phyloP scores from a whole-genome alignment of 2,888 invertebrate genomes.

The Philopedon plagiatum region DNA sequence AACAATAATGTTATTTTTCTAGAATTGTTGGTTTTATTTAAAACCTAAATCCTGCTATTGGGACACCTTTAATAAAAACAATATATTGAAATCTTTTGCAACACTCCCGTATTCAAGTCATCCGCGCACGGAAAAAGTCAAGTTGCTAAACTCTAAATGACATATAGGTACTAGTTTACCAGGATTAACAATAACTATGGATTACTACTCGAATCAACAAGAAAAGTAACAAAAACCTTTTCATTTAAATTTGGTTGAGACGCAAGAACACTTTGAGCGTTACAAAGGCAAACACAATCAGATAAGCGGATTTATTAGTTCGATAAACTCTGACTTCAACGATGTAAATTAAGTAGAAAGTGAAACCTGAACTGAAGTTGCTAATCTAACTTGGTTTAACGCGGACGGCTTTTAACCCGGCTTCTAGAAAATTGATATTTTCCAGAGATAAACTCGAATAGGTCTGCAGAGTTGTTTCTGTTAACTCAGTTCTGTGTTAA shows the following conservation, averaged over 20 bases:
- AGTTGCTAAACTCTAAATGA: too few species aligned
- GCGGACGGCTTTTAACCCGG: neutral
- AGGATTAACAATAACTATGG: too few species aligned
- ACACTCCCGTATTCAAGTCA: too few species aligned
- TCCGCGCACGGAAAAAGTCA: too few species aligned
- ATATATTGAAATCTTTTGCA: too few species aligned
- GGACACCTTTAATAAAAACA: too few species aligned
- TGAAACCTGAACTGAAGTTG: conserved; percentile 14
- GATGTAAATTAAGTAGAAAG: conserved; percentile 32
- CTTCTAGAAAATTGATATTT: conserved; percentile 16
- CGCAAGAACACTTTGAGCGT: neutral
- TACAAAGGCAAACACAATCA: conserved; percentile 12
- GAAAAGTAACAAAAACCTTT: too few species aligned
- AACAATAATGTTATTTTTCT: too few species aligned
- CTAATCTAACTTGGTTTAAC: conserved; percentile 10
- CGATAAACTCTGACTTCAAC: conserved; percentile 27
- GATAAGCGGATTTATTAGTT: conserved; percentile 25
- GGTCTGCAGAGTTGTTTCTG: conserved; percentile 1
- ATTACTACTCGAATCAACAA: too few species aligned
- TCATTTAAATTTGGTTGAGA: neutral
- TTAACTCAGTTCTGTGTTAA: neutral
- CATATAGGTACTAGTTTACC: too few species aligned
- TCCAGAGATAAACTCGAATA: neutral
- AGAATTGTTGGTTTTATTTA: too few species aligned
- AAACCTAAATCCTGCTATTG: too few species aligned